phyloP scores from a whole-genome alignment of 2,113 vertebrate genomes.

The Peromyscus polionotus region DNA sequence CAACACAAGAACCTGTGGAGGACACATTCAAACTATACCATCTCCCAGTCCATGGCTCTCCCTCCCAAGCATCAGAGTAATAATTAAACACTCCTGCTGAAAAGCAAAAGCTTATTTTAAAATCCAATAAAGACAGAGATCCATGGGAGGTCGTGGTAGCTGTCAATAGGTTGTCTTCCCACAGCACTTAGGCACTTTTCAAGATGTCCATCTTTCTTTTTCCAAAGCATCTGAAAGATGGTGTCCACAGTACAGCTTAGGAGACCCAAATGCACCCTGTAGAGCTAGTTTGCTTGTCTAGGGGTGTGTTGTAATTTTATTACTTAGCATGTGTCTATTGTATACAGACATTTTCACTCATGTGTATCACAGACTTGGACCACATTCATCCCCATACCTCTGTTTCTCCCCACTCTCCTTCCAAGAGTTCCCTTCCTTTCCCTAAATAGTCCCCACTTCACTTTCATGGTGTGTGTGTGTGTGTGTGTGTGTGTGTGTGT shows the following conservation, averaged over 20 bases:
- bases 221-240: not conserved
- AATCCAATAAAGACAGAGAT: not conserved
- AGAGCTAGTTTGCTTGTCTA: not conserved
- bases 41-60: not conserved
- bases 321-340: not conserved
- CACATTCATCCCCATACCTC: not conserved
- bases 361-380: not conserved
- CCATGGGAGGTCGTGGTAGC: not conserved
- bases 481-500: not conserved
- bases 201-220: not conserved
- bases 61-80: not conserved
- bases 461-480: not conserved
- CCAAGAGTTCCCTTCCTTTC: not conserved
- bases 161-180: not conserved
- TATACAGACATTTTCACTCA: not conserved
- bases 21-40: not conserved
- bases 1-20: not conserved
- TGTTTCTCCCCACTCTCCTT: not conserved
- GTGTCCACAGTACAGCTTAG: too few species aligned
- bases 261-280: not conserved
- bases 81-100: not conserved
- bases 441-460: not conserved
- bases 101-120: not conserved
- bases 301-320: not conserved
- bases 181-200: not conserved